Evolutionary conservation across 1,140 invertebrate species (phyloP).

Genomic region (Drosophila sucinea): DNA sequence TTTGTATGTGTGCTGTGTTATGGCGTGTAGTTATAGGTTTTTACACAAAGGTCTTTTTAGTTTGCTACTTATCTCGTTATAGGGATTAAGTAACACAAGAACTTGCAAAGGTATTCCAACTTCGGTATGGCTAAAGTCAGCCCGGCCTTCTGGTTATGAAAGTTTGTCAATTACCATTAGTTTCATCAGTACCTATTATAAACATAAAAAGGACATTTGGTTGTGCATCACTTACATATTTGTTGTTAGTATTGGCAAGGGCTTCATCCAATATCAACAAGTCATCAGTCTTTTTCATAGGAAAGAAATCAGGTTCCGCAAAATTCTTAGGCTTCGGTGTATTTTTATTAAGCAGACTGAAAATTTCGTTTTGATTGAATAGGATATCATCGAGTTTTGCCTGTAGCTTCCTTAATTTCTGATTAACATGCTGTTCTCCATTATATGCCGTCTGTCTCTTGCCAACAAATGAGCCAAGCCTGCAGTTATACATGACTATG

Average conservation of each 20-base stretch:
- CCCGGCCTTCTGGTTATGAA: no score
- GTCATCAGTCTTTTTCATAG: conserved; percentile 26
- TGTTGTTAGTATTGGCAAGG: conserved; percentile 25
- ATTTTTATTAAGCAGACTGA: neutral
- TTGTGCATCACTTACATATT: conserved; percentile 20
- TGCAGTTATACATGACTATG: neutral
- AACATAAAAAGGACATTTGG: no score
- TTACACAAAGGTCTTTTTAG: no score
- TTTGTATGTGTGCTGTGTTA: no score
- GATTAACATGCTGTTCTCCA: neutral
- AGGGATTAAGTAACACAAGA: no score
- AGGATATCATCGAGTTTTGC: conserved; percentile 25
- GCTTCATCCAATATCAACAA: conserved; percentile 22
- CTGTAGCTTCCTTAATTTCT: conserved; percentile 16
- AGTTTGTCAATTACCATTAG: no score
- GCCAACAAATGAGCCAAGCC: neutral
- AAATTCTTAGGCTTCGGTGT: neutral
- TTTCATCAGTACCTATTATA: no score
- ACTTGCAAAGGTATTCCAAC: no score
- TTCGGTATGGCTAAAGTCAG: no score
- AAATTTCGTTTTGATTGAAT: conserved; percentile 30
- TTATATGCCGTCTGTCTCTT: neutral
- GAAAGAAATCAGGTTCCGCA: conserved; percentile 19
- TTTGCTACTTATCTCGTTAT: no score
- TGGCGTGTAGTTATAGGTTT: no score